Evolutionary conservation across 2,888 invertebrate genomes (phyloP).

Genomic region (Apamea anceps): DNA sequence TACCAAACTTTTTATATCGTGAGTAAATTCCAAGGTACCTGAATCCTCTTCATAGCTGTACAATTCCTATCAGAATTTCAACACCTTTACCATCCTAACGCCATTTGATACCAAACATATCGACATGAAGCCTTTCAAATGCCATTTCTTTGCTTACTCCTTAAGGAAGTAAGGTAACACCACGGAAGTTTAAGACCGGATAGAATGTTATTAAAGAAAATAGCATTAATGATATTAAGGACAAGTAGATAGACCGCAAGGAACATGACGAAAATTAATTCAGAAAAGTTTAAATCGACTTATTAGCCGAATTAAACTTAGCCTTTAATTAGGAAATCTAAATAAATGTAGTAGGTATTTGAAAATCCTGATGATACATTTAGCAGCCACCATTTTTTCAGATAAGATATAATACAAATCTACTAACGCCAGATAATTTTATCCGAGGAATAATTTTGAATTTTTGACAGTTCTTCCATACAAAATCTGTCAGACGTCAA

Average conservation of each 20-base stretch:
- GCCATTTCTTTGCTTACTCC: conserved; percentile 42
- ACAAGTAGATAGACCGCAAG: background rate
- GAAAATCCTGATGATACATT: too few relatives aligned
- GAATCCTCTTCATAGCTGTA: background rate
- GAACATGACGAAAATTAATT: background rate
- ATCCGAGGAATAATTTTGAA: too few relatives aligned
- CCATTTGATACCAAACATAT: conserved; percentile 59
- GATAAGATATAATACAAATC: too few relatives aligned
- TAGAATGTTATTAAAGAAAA: conserved; percentile 26
- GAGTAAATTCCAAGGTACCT: background rate
- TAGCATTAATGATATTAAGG: conserved; percentile 24
- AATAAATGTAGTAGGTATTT: background rate
- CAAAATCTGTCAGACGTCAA: too few relatives aligned
- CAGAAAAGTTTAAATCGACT: too few relatives aligned
- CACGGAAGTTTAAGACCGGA: conserved; percentile 26
- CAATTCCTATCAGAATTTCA: background rate
- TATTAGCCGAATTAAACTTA: too few relatives aligned
- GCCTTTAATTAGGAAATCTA: too few relatives aligned
- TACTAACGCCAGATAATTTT: too few relatives aligned
- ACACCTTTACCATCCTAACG: conserved; percentile 19
- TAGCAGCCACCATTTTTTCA: too few relatives aligned
- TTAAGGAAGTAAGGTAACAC: conserved; percentile 55
- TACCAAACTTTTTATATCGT: background rate
- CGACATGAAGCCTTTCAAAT: conserved; percentile 55
- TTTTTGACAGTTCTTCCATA: too few relatives aligned